phyloP scores from a whole-genome alignment of 35 echinoderm and acorn worm species.

The Nesometra sesokonis region DNA sequence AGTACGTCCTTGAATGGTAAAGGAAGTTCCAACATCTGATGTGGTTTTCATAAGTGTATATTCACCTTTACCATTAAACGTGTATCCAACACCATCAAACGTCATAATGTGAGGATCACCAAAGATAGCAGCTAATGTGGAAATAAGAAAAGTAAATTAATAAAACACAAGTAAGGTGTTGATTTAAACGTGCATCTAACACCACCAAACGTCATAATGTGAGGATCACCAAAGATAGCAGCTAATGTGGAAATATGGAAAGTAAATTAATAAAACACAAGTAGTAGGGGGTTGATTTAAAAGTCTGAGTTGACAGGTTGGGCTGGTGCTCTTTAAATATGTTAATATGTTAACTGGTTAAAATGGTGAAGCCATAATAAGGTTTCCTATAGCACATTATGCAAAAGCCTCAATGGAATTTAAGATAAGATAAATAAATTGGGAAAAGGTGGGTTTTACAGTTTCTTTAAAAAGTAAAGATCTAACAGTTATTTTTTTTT shows the following conservation, averaged over 20 bases:
- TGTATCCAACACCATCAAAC: slow-evolving; percentile 61
- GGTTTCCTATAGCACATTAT: too few species aligned
- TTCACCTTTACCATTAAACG: slow-evolving; percentile 86
- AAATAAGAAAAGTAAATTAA: too few species aligned
- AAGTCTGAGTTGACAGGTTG: slow-evolving; percentile 6
- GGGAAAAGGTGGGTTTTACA: too few species aligned
- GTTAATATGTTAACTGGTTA: not conserved
- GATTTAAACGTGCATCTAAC: slow-evolving; percentile 65
- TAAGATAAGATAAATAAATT: too few species aligned
- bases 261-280: too few species aligned
- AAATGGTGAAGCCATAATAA: too few species aligned
- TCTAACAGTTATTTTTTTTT: too few species aligned
- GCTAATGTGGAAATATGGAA: too few species aligned
- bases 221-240: slow-evolving; percentile 67
- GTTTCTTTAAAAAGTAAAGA: too few species aligned
- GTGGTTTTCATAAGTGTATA: slow-evolving; percentile 49
- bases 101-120: slow-evolving; percentile 80
- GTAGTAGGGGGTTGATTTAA: too few species aligned
- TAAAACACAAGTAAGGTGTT: too few species aligned
- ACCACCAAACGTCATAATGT: slow-evolving; percentile 72
- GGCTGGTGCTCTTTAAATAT: not conserved
- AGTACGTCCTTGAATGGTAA: slow-evolving; percentile 54
- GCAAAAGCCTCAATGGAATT: too few species aligned
- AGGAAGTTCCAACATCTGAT: slow-evolving; percentile 29
- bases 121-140: slow-evolving; percentile 58